These are phyloP conservation scores for Lophochroa leadbeateri DNA, from an alignment of 2,113 vertebrate genomes.

Conservation along the genomic window DNA sequence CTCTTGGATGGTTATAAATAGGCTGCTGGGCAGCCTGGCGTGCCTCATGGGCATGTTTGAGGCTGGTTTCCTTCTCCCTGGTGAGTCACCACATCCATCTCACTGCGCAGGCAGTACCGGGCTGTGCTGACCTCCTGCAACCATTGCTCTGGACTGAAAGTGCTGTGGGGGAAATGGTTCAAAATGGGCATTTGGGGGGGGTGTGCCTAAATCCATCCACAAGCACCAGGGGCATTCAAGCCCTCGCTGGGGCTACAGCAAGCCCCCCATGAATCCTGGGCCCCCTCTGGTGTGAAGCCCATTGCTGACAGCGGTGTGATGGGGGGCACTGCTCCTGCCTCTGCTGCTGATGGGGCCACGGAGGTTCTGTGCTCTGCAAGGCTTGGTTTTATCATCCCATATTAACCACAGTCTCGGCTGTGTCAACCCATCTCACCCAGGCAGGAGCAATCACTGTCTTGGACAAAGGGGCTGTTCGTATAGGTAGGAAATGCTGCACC, in stretches of 20 bases:
- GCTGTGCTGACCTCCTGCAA: neutral
- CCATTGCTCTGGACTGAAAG: neutral
- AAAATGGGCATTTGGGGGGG: neutral
- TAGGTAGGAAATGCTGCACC: neutral
- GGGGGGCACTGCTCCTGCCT: rapidly evolving
- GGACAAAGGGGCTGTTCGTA: rapidly evolving
- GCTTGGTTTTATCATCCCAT: neutral
- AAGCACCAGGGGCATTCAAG: neutral
- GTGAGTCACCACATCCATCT: neutral
- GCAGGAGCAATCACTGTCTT: rapidly evolving
- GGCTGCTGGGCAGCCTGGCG: neutral
- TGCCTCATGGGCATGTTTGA: neutral
- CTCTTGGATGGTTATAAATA: neutral
- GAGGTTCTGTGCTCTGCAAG: neutral
- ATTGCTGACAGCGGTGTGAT: rapidly evolving
- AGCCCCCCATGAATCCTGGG: neutral
- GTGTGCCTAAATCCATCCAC: neutral
- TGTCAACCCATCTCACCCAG: rapidly evolving
- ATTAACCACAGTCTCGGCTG: neutral
- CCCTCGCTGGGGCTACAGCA: neutral
- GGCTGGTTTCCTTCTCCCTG: neutral
- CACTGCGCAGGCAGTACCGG: rapidly evolving
- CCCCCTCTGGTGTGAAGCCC: rapidly evolving
- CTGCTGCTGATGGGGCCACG: neutral
- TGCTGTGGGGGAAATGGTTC: neutral